These are phyloP conservation scores for Gobiocypris rarus DNA, from an alignment of 2,113 vertebrate genomes.

Conservation along the genomic window DNA sequence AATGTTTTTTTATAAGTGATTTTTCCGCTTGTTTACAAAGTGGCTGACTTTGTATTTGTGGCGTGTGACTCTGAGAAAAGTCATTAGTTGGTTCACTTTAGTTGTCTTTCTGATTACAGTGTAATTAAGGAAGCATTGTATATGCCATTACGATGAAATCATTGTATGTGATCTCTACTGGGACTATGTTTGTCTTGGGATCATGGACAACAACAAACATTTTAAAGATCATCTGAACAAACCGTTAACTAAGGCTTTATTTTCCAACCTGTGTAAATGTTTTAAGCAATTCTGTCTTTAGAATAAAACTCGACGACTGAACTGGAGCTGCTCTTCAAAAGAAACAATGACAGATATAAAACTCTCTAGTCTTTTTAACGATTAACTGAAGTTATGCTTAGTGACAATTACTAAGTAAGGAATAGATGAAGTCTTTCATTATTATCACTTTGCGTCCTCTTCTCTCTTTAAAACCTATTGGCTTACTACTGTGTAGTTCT, in stretches of 20 bases:
- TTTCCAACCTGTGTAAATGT: constrained; percentile 29
- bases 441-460: constrained; percentile 60
- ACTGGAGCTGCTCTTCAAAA: constrained; percentile 53
- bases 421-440: constrained; percentile 58
- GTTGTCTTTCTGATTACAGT: constrained; percentile 55
- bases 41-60: constrained; percentile 59
- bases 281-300: neutral
- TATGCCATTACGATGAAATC: constrained; percentile 65
- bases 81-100: constrained; percentile 52
- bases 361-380: constrained; percentile 54
- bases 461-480: constrained; percentile 71
- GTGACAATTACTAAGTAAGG: constrained; percentile 63
- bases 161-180: constrained; percentile 68
- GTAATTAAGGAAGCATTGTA: constrained; percentile 72
- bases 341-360: constrained; percentile 10
- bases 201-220: constrained; percentile 44
- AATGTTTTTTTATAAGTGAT: constrained; percentile 51
- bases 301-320: constrained; percentile 17
- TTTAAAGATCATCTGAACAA: neutral
- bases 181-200: constrained; percentile 66
- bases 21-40: constrained; percentile 59
- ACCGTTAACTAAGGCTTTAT: constrained; percentile 52
- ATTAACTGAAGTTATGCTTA: constrained; percentile 61
- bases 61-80: constrained; percentile 57
- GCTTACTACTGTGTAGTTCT: constrained; percentile 85